phyloP scores from a whole-genome alignment of 2,888 invertebrate genomes.

The Brenthis ino region DNA sequence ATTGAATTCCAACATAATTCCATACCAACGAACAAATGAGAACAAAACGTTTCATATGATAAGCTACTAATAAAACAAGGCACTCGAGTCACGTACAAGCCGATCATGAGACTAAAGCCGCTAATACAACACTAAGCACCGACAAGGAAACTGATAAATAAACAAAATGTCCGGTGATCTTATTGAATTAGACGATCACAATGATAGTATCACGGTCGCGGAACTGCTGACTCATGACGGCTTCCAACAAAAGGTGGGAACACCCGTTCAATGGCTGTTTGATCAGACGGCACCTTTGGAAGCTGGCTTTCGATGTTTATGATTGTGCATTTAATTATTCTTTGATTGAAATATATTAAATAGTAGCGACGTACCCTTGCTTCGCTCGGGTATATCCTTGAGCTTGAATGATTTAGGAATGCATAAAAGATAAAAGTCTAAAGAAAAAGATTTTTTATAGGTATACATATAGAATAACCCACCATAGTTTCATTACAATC shows the following conservation, averaged over 20 bases:
- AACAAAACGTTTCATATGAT: conserved; percentile 4
- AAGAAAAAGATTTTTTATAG: no score
- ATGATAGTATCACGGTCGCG: conserved; percentile 60
- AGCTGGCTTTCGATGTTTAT: conserved; percentile 26
- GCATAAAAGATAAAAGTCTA: no score
- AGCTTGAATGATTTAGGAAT: no score
- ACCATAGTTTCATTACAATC: no score
- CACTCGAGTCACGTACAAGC: conserved; percentile 43
- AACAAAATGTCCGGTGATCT: conserved; percentile 80
- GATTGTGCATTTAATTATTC: conserved; percentile 12
- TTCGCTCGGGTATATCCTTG: no score
- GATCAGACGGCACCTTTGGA: conserved; percentile 59
- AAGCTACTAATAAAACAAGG: conserved; percentile 46
- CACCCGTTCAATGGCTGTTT: conserved; percentile 77
- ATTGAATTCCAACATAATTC: no score
- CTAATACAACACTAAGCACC: conserved; percentile 67
- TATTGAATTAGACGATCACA: conserved; percentile 82
- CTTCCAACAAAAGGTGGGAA: conserved; percentile 79
- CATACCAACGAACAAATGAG: not conserved
- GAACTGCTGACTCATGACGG: conserved; percentile 68
- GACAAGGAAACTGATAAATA: conserved; percentile 77
- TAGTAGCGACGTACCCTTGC: not conserved
- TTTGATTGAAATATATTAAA: conserved; percentile 37
- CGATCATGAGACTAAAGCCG: conserved; percentile 66
- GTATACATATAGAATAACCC: no score